These are phyloP conservation scores for Gnathonemus longibarbis DNA, from an alignment of 2,113 vertebrate species.

Conservation along the genomic window DNA sequence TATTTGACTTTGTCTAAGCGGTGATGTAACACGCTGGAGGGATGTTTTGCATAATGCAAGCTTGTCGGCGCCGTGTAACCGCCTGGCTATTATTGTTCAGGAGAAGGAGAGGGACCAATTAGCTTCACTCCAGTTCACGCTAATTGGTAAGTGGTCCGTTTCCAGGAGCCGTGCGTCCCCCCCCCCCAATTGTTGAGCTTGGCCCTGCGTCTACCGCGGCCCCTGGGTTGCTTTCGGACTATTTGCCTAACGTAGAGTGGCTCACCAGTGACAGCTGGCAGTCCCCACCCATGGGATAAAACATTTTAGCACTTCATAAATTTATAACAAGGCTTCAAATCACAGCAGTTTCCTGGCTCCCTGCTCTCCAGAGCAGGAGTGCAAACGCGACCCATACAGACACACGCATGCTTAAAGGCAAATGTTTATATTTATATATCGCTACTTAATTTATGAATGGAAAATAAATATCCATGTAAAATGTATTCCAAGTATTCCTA, in stretches of 20 bases:
- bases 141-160: slow-evolving; percentile 59
- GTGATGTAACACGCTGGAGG: neutral
- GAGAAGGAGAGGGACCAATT: slow-evolving; percentile 47
- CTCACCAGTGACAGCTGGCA: slow-evolving; percentile 79
- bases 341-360: neutral
- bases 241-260: slow-evolving; percentile 60
- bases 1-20: neutral
- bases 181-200: slow-evolving; percentile 43
- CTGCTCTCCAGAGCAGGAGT: neutral
- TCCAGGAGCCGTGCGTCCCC: slow-evolving; percentile 45
- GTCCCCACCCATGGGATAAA: slow-evolving; percentile 71
- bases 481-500: neutral
- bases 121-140: slow-evolving; percentile 50
- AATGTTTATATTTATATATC: neutral
- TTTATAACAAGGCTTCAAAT: slow-evolving; percentile 85
- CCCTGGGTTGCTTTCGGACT: slow-evolving; percentile 29
- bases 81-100: slow-evolving; percentile 6
- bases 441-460: neutral
- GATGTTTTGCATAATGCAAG: neutral
- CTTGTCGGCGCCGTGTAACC: neutral
- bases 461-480: neutral
- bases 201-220: slow-evolving; percentile 48
- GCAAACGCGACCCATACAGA: neutral
- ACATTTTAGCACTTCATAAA: slow-evolving; percentile 84
- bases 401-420: neutral